Conservation (phyloP, 2,888 invertebrate genomes). For the Zele albiditarsus region DNA sequence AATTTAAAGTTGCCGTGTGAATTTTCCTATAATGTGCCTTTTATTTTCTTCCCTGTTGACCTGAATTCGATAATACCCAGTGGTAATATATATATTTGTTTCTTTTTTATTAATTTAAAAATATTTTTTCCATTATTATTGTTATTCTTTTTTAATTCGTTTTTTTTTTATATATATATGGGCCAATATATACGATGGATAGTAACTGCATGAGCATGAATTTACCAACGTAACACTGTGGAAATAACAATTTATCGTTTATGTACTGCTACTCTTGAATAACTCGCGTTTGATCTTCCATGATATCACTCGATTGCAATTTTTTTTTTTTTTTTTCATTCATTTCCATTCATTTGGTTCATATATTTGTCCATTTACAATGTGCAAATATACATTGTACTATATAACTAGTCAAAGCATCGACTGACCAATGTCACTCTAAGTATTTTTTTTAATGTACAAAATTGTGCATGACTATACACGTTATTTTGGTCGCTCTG, state of each 20-base stretch:
- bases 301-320: too few relatives aligned
- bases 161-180: not conserved
- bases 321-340: too few relatives aligned
- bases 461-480: slow-evolving; percentile 17
- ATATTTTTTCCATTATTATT: not conserved
- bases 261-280: too few relatives aligned
- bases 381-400: not conserved
- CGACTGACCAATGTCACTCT: too few relatives aligned
- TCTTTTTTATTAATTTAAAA: not conserved
- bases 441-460: slow-evolving; percentile 18
- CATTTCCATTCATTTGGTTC: too few relatives aligned
- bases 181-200: too few relatives aligned
- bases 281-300: too few relatives aligned
- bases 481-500: slow-evolving; percentile 12
- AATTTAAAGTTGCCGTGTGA: slow-evolving; percentile 57
- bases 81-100: not conserved
- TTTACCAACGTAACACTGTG: too few relatives aligned
- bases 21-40: slow-evolving; percentile 53
- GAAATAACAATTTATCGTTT: too few relatives aligned
- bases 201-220: too few relatives aligned
- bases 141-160: not conserved
- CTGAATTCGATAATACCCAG: slow-evolving; percentile 55
- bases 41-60: slow-evolving; percentile 48
- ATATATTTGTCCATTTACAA: not conserved
- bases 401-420: too few relatives aligned